phyloP scores from a whole-genome alignment of 2,797 vertebrate genomes.

The Coreius guichenoti region DNA sequence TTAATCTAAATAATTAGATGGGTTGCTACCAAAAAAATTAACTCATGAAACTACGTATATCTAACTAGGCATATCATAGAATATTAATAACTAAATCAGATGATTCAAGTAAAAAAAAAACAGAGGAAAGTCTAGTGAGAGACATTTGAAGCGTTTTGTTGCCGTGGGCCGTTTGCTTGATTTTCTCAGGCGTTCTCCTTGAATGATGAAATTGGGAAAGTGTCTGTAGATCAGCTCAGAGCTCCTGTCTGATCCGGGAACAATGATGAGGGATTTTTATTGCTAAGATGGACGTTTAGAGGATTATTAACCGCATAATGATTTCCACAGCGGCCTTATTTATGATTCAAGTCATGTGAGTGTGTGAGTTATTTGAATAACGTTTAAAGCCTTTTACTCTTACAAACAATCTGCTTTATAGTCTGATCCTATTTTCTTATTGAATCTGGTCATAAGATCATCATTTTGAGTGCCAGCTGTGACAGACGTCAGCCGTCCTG shows the following conservation, averaged over 20 bases:
- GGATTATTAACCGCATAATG: constrained; percentile 15
- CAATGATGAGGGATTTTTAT: background rate
- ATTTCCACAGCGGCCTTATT: constrained; percentile 4
- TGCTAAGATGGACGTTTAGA: background rate
- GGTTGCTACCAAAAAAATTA: background rate
- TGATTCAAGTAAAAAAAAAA: background rate
- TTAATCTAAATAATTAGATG: background rate
- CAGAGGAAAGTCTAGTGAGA: too few relatives aligned
- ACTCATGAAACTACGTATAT: background rate
- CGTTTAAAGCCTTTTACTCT: background rate
- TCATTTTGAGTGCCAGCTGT: background rate
- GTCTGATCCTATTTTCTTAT: constrained; percentile 8
- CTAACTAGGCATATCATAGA: background rate
- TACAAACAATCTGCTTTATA: constrained; percentile 12
- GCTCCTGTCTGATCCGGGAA: background rate
- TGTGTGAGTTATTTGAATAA: background rate
- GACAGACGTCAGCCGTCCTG: background rate
- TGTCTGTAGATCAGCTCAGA: background rate
- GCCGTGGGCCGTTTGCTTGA: background rate
- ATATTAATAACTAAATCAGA: background rate
- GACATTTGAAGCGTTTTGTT: background rate
- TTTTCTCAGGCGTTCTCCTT: background rate
- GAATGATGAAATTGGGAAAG: background rate
- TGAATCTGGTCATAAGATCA: constrained; percentile 28
- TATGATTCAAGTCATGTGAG: background rate